phyloP scores from a whole-genome alignment of 2,888 invertebrate species.

The Aspidiotus destructor region DNA sequence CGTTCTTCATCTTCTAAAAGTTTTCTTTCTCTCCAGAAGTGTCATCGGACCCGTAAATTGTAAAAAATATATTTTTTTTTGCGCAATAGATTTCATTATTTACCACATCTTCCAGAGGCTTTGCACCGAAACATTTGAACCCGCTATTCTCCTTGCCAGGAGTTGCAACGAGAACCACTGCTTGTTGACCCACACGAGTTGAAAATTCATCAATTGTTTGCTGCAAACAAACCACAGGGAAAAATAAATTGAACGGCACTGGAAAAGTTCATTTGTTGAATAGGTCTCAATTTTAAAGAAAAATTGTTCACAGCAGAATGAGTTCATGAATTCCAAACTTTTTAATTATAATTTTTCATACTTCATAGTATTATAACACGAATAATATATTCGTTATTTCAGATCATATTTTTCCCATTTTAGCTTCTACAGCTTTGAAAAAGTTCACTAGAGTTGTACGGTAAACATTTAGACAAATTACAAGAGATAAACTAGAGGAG shows the following conservation, averaged over 20 bases:
- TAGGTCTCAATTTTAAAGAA: background rate
- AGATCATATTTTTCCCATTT: too few relatives aligned
- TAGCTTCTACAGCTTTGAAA: too few relatives aligned
- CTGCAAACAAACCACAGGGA: conserved; percentile 43
- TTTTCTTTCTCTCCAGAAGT: too few relatives aligned
- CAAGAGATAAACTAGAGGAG: too few relatives aligned
- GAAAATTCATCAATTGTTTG: conserved; percentile 96
- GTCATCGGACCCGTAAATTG: too few relatives aligned
- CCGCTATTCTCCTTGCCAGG: conserved; percentile 93
- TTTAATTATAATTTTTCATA: too few relatives aligned
- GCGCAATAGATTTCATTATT: conserved; percentile 10
- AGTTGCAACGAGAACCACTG: conserved; percentile 88
- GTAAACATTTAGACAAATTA: too few relatives aligned
- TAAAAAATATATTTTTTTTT: background rate
- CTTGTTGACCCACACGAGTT: conserved; percentile 92
- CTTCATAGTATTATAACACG: too few relatives aligned
- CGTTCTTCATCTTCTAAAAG: too few relatives aligned
- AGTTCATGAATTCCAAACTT: background rate
- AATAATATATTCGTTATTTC: too few relatives aligned
- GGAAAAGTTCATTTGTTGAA: background rate
- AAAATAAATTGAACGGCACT: too few relatives aligned
- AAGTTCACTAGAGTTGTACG: too few relatives aligned
- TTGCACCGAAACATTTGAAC: conserved; percentile 93
- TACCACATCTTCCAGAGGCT: conserved; percentile 89
- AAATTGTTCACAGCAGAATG: background rate